phyloP scores from a whole-genome alignment of 2,888 invertebrate species.

The Thereva unica region DNA sequence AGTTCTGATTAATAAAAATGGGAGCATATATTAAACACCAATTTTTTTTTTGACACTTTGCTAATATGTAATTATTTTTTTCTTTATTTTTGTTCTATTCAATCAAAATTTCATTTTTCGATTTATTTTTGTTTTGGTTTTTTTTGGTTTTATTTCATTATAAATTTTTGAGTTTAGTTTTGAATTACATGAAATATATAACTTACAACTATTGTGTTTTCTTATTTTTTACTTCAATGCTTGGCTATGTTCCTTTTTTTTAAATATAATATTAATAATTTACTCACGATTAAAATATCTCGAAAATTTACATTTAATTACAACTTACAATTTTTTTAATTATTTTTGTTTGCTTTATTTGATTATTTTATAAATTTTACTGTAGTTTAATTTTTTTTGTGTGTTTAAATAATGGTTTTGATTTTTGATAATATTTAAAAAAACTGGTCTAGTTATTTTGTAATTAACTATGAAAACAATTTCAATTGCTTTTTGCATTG shows the following conservation, averaged over 20 bases:
- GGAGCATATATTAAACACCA: background rate
- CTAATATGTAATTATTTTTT: background rate
- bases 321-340: constrained; percentile 21
- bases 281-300: constrained; percentile 33
- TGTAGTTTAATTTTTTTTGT: background rate
- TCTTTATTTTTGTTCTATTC: background rate
- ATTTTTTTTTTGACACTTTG: background rate
- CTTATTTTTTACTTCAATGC: constrained; percentile 13
- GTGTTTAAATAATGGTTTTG: background rate
- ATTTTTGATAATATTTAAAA: background rate
- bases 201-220: constrained; percentile 29
- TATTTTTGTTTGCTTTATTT: constrained; percentile 6
- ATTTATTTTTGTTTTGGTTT: background rate
- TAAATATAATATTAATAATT: constrained; percentile 23
- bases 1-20: constrained; percentile 5
- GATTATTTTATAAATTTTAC: background rate
- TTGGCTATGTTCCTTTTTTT: constrained; percentile 11
- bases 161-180: background rate
- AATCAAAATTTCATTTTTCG: background rate
- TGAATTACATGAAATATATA: constrained; percentile 18
- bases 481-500: no score
- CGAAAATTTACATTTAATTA: constrained; percentile 30
- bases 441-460: no score
- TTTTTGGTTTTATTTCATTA: background rate
- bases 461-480: no score